phyloP scores from a whole-genome alignment of 1,140 invertebrate genomes.

The Bombus difficillimus region DNA sequence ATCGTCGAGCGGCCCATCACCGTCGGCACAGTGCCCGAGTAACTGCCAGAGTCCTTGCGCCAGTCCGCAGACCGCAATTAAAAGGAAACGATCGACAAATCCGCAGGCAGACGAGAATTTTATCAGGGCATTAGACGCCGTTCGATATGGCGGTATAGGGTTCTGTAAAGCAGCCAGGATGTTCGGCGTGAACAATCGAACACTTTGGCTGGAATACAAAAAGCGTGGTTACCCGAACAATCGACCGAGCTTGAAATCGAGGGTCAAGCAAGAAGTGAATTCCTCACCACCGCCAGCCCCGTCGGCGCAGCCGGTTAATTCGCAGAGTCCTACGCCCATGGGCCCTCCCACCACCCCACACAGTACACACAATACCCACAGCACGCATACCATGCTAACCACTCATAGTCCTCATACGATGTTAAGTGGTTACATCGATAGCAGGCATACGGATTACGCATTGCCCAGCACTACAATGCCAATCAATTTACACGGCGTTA shows the following conservation, averaged over 20 bases:
- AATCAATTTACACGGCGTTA: conserved; percentile 88
- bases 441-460: conserved; percentile 77
- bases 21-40: conserved; percentile 75
- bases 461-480: conserved; percentile 82
- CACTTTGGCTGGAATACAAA: conserved; percentile 92
- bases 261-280: conserved; percentile 85
- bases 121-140: conserved; percentile 89
- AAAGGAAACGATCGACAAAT: conserved; percentile 86
- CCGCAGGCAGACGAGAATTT: conserved; percentile 91
- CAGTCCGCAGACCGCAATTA: conserved; percentile 79
- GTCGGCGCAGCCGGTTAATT: conserved; percentile 77
- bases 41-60: conserved; percentile 78
- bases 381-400: conserved; percentile 80
- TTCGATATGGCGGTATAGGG: conserved; percentile 91
- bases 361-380: conserved; percentile 79
- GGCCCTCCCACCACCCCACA: conserved; percentile 82
- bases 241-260: conserved; percentile 88
- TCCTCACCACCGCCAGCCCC: conserved; percentile 68
- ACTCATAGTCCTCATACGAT: conserved; percentile 76
- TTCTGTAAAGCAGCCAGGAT: conserved; percentile 92
- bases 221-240: conserved; percentile 91
- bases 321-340: conserved; percentile 83
- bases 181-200: conserved; percentile 92
- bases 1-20: conserved; percentile 67
- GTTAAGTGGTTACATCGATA: conserved; percentile 76